phyloP scores from a whole-genome alignment of 2,113 vertebrate genomes.

The Oncorhynchus masou region DNA sequence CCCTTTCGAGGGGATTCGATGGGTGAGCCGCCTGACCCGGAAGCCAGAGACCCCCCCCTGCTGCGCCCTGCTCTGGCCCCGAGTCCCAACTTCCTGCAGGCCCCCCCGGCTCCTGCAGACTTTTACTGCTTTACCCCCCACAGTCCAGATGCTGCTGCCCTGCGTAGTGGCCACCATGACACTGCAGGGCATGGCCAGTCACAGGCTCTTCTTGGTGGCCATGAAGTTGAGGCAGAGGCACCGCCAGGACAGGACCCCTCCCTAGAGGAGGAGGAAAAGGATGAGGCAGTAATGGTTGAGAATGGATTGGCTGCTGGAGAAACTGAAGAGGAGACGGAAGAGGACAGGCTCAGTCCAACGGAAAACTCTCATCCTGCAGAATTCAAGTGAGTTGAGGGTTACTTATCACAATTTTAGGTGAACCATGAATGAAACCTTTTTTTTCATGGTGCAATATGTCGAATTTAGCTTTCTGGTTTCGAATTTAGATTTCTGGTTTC shows the following conservation, averaged over 20 bases:
- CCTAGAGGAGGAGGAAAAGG: slow-evolving; percentile 62
- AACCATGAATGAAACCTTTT: no score
- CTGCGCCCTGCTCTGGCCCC: slow-evolving; percentile 45
- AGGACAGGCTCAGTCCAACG: slow-evolving; percentile 77
- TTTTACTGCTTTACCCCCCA: slow-evolving; percentile 89
- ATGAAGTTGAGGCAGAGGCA: slow-evolving; percentile 76
- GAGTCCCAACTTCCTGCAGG: slow-evolving; percentile 50
- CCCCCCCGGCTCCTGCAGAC: slow-evolving; percentile 81
- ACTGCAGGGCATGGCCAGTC: slow-evolving; percentile 87
- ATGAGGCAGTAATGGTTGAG: slow-evolving; percentile 15
- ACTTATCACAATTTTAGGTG: neutral
- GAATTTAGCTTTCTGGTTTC: no score
- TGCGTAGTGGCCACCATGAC: slow-evolving; percentile 93
- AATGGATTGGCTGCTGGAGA: slow-evolving; percentile 53
- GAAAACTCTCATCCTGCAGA: slow-evolving; percentile 86
- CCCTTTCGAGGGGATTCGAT: slow-evolving; percentile 87
- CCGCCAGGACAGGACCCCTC: slow-evolving; percentile 48
- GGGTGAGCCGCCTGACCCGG: slow-evolving; percentile 79
- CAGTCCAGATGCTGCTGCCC: slow-evolving; percentile 86
- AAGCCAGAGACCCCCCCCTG: slow-evolving; percentile 52
- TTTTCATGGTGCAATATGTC: no score
- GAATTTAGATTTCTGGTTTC: no score
- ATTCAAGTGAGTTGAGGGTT: slow-evolving; percentile 81
- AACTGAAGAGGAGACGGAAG: slow-evolving; percentile 41
- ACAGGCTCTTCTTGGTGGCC: slow-evolving; percentile 85